Conservation (phyloP, 2,797 vertebrate species). For the Leptatherina wallacei region DNA sequence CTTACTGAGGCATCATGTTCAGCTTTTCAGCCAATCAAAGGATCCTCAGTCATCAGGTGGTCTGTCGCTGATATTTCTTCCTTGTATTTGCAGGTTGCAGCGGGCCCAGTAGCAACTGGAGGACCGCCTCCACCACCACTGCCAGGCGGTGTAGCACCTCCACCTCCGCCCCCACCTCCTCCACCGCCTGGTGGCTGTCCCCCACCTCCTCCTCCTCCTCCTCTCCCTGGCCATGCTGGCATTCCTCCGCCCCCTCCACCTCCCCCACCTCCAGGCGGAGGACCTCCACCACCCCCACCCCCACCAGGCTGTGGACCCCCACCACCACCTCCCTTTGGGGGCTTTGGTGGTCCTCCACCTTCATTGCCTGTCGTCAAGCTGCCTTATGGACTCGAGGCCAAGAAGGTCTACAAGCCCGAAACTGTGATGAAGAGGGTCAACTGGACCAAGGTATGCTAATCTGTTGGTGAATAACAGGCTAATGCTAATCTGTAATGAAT, state of each 20-base stretch:
- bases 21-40: not conserved
- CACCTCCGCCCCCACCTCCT: slow-evolving; percentile 79
- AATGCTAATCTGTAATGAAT: too few relatives aligned
- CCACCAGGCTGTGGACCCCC: slow-evolving; percentile 82
- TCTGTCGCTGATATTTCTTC: slow-evolving; percentile 20
- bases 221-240: slow-evolving; percentile 58
- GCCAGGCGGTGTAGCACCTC: slow-evolving; percentile 60
- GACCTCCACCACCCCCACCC: slow-evolving; percentile 84
- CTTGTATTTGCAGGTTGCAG: slow-evolving; percentile 68
- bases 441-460: slow-evolving; percentile 92
- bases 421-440: slow-evolving; percentile 94
- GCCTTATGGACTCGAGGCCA: slow-evolving; percentile 92
- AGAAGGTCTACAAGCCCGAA: slow-evolving; percentile 92
- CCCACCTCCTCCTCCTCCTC: slow-evolving; percentile 76
- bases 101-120: slow-evolving; percentile 61
- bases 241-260: slow-evolving; percentile 79
- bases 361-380: slow-evolving; percentile 77
- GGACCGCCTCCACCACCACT: slow-evolving; percentile 48
- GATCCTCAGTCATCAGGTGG: not conserved
- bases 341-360: slow-evolving; percentile 71
- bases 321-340: slow-evolving; percentile 77
- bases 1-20: not conserved
- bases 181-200: slow-evolving; percentile 76
- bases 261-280: slow-evolving; percentile 77
- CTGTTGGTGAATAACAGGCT: too few relatives aligned